phyloP scores from a whole-genome alignment of 1,140 invertebrate species.

The Cherax destructor region DNA sequence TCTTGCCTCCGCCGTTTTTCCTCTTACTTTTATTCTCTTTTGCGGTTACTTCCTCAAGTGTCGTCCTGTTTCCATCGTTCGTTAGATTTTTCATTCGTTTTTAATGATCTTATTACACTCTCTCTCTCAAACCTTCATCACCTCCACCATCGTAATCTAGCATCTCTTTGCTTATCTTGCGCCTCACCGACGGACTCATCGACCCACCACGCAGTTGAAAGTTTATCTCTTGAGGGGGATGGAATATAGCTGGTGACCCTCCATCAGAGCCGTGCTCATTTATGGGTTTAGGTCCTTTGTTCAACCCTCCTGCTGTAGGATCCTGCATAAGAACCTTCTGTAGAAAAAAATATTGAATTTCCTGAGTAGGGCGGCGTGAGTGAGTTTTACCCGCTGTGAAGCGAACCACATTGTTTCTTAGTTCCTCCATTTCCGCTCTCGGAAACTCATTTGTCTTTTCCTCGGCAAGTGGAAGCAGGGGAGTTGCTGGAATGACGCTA shows the following conservation, averaged over 20 bases:
- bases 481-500: not conserved
- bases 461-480: conserved; percentile 18
- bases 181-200: not conserved
- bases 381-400: conserved; percentile 24
- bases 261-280: not conserved
- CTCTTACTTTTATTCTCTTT: too few relatives aligned
- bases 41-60: too few relatives aligned
- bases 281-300: not conserved
- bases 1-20: too few relatives aligned
- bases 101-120: too few relatives aligned
- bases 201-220: not conserved
- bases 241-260: not conserved
- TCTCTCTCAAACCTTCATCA: not conserved
- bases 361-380: conserved; percentile 37
- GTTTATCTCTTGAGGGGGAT: not conserved
- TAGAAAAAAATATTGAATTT: conserved; percentile 52
- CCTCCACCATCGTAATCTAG: not conserved
- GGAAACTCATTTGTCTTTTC: conserved; percentile 50
- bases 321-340: conserved; percentile 11
- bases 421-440: conserved; percentile 45
- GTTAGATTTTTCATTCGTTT: too few relatives aligned
- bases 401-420: conserved; percentile 43
- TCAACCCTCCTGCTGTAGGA: not conserved
- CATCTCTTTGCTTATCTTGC: not conserved
- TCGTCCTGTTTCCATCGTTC: too few relatives aligned